phyloP scores from a whole-genome alignment of 2,888 invertebrate species.

The Lasioglossum vierecki region DNA sequence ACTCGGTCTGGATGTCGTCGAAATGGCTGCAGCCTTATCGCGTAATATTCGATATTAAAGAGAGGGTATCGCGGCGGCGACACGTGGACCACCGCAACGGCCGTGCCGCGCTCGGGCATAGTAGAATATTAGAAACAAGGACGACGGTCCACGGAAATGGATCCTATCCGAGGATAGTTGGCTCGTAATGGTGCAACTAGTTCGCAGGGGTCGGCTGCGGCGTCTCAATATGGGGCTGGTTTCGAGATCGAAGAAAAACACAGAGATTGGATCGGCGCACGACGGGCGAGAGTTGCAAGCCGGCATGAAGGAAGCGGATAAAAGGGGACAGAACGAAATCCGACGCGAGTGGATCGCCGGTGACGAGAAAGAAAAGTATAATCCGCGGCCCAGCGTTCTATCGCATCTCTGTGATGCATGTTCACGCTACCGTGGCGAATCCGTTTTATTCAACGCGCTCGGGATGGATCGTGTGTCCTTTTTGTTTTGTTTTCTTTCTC shows the following conservation, averaged over 20 bases:
- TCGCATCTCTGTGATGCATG: conserved; percentile 43
- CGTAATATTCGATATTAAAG: conserved; percentile 52
- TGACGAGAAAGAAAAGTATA: conserved; percentile 49
- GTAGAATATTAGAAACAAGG: conserved; percentile 33
- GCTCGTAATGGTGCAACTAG: conserved; percentile 51
- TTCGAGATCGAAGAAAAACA: conserved; percentile 60
- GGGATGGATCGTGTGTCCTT: conserved; percentile 22
- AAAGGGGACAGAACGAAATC: conserved; percentile 56
- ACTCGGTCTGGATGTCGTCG: conserved; percentile 4
- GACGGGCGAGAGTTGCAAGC: conserved; percentile 54
- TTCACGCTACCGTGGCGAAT: conserved; percentile 47
- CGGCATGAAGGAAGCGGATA: conserved; percentile 60
- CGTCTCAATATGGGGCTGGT: conserved; percentile 58
- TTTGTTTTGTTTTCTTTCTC: background rate
- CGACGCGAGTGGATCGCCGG: conserved; percentile 46
- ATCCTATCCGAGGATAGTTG: conserved; percentile 43
- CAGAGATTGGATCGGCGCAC: conserved; percentile 62
- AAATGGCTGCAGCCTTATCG: conserved; percentile 37
- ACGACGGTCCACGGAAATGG: background rate
- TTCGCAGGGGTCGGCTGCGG: conserved; percentile 43
- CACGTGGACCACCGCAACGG: conserved; percentile 6
- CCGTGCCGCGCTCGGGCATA: background rate
- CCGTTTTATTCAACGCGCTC: conserved; percentile 47
- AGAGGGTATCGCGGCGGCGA: conserved; percentile 20
- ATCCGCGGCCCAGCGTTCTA: conserved; percentile 42